A percentile compares a stretch with the other conserved stretches of the same genome.
Evolutionary conservation across 2,888 invertebrate genomes (phyloP).

Genomic region (Linnaemya tessellans): DNA sequence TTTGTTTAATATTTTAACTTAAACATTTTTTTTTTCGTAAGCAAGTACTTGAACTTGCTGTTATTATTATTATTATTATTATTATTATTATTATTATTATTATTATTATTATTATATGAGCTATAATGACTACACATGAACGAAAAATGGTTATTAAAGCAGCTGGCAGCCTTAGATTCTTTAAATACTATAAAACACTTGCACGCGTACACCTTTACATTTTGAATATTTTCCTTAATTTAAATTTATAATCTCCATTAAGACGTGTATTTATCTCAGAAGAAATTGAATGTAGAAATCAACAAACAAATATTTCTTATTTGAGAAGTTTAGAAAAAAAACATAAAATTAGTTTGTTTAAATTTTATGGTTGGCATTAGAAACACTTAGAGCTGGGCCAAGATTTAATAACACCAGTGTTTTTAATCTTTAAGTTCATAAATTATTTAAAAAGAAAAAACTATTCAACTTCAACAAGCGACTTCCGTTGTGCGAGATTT

Average conservation of each 20-base stretch:
- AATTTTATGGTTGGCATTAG: conserved; percentile 7
- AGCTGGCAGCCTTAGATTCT: conserved; percentile 23
- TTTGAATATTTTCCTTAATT: conserved; percentile 21
- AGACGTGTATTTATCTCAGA: conserved; percentile 44
- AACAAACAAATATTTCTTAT: conserved; percentile 19
- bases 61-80: conserved; percentile 24
- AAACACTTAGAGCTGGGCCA: conserved; percentile 1
- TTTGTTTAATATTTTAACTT: conserved; percentile 28
- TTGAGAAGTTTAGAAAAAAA: conserved; percentile 3
- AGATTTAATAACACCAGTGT: conserved; percentile 27
- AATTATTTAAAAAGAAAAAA: conserved; percentile 22
- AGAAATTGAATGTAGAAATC: conserved; percentile 44
- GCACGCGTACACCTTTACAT: background rate
- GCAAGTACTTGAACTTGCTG: background rate
- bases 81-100: no score
- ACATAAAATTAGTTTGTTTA: background rate
- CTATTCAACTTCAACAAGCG: conserved; percentile 58
- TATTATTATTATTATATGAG: background rate
- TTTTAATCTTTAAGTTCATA: conserved; percentile 20
- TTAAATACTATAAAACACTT: background rate
- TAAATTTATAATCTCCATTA: conserved; percentile 53
- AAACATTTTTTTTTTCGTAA: conserved; percentile 2
- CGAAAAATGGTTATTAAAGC: conserved; percentile 24
- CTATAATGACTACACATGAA: background rate
- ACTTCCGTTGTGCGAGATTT: conserved; percentile 69